Evolutionary conservation across 2,888 invertebrate species (phyloP), one percentile per base, ranked within the genome.

Genomic region (Podotricha telesiphe): DNA sequence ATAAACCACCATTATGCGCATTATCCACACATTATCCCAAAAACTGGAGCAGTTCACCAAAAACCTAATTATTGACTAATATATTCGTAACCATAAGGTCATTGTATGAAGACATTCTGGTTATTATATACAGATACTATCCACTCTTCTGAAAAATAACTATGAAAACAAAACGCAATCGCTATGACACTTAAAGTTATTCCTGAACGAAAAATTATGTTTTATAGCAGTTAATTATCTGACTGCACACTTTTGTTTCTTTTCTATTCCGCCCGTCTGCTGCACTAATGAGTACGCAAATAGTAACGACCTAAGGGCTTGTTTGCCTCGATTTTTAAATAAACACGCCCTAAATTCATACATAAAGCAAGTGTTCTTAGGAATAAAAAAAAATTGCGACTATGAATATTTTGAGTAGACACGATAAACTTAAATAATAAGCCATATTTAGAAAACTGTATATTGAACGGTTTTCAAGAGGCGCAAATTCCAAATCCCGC

Each of bases 201-300:
- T 42, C 1, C 10, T 58, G 22, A 42, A 42, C 15, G 20, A 19
- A 20, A 19, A 58, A 42, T 20, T 53, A 19, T 45, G 28, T 19
- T 68, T 68, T 73, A 71, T 66, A 70, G 65, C 59, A 66, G 53
- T 69, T 69, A 71, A 64, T 71, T 68, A 65, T 70, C 42, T 45
- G 68, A 53, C 65, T 74, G 58, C 69, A 68, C 70, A 67, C 72
- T 73, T 47, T 53, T 71, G 40, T 68, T 71, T 67, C 65, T 75
- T 73, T 77, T 78, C 78, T 78, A 78, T 79, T 77, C 76, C 76
- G 68, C 73, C 66, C 76, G 74, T 67, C 72, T 74, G 74, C 68
- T 75, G 72, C 72, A 68, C 83, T 86, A 87, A 86, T 85, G 85
- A 83, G 73, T 73, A 79, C 83, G 74, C 79, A 84, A 86, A 86